Percentiles rank a stretch among this genome's conserved stretches.
phyloP scores from a whole-genome alignment of 2,797 vertebrate genomes.

The Ateles fusciceps region DNA sequence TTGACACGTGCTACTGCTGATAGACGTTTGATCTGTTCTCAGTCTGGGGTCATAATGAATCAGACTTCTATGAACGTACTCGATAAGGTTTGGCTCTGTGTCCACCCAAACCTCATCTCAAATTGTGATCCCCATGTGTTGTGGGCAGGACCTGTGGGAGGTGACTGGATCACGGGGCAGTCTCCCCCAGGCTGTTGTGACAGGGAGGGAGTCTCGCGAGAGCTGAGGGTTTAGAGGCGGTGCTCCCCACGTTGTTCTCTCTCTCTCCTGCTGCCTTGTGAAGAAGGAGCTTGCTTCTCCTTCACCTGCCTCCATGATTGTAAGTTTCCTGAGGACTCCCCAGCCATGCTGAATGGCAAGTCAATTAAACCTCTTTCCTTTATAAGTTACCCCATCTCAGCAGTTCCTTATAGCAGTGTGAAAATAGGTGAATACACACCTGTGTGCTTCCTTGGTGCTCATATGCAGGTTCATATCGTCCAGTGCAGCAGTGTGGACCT shows the following conservation, averaged over 20 bases:
- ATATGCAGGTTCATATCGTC: accelerated
- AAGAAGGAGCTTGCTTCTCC: not conserved
- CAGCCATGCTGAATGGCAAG: not conserved
- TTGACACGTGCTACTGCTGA: not conserved
- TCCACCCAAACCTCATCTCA: not conserved
- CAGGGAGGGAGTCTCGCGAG: not conserved
- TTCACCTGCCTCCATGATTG: not conserved
- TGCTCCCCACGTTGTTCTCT: not conserved
- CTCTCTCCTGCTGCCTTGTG: not conserved
- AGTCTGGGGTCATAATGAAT: no score
- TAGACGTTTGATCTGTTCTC: not conserved
- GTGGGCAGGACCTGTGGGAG: not conserved
- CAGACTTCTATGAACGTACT: not conserved
- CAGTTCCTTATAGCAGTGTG: not conserved
- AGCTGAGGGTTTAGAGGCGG: not conserved
- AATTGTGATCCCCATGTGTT: not conserved
- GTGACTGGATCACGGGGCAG: not conserved
- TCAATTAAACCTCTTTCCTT: not conserved
- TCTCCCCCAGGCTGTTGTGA: not conserved
- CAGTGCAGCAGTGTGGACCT: accelerated
- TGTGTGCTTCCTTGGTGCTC: accelerated
- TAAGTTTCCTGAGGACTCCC: not conserved
- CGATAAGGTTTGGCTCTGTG: not conserved
- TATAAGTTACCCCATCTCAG: not conserved
- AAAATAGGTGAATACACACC: not conserved